These are phyloP conservation scores for Euclidia mi DNA, from an alignment of 2,888 invertebrate species.

Conservation along the genomic window DNA sequence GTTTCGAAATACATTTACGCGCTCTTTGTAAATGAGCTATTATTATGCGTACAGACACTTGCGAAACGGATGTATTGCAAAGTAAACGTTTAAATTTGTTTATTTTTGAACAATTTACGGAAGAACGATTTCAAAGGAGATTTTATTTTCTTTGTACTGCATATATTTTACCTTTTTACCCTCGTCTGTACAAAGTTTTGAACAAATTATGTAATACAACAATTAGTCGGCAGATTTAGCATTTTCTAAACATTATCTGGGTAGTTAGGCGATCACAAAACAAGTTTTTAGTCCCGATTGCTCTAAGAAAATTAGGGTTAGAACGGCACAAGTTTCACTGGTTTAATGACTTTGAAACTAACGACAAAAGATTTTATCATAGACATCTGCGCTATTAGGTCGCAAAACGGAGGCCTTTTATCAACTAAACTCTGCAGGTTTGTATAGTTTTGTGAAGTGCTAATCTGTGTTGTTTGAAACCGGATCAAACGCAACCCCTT, in stretches of 20 bases:
- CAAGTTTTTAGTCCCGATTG: no score
- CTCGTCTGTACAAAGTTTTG: conserved; percentile 1
- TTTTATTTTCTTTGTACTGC: conserved; percentile 39
- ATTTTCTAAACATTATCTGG: background rate
- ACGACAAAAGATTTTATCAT: background rate
- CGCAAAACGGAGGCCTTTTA: background rate
- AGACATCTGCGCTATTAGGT: background rate
- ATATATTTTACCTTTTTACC: conserved; percentile 5
- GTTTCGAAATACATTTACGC: conserved; percentile 43
- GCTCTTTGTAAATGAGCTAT: conserved; percentile 40
- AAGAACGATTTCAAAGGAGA: conserved; percentile 27
- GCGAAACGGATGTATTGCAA: conserved; percentile 10
- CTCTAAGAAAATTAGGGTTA: background rate
- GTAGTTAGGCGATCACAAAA: no score
- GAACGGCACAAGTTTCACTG: conserved; percentile 1
- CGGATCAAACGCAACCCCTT: conserved; percentile 55
- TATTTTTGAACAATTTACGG: conserved; percentile 25
- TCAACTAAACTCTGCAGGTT: conserved; percentile 11
- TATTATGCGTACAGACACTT: conserved; percentile 25
- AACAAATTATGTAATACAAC: background rate
- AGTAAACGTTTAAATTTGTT: conserved; percentile 35
- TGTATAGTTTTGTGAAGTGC: conserved; percentile 37
- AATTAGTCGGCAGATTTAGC: background rate
- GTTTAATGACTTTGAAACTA: conserved; percentile 1
- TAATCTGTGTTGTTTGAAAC: conserved; percentile 55